Percentiles rank a stretch among this genome's conserved stretches.
These are phyloP conservation scores for Rotaria magnacalcarata DNA, from an alignment of 2,888 invertebrate genomes.

Conservation along the genomic window DNA sequence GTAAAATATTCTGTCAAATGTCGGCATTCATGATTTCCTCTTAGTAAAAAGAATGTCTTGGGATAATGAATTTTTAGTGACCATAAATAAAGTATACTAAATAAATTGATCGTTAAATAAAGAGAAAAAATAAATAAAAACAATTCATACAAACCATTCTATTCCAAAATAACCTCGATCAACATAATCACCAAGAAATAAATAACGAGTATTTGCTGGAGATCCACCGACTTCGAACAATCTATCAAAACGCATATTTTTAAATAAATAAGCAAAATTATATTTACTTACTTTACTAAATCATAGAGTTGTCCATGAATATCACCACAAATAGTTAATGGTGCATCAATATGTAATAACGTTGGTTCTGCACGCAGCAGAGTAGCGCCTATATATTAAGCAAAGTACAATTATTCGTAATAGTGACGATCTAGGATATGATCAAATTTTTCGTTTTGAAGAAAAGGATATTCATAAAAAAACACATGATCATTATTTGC, in stretches of 20 bases:
- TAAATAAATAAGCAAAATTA: not conserved
- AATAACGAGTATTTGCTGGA: slow-evolving; percentile 32
- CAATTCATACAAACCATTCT: not conserved
- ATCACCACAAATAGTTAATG: slow-evolving; percentile 41
- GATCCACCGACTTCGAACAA: slow-evolving; percentile 35
- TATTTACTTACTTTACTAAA: not conserved
- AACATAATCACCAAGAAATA: slow-evolving; percentile 41
- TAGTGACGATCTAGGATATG: too few species aligned
- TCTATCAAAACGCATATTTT: slow-evolving; percentile 57
- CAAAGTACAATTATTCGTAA: too few species aligned
- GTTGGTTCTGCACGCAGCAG: slow-evolving; percentile 37
- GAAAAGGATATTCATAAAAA: too few species aligned
- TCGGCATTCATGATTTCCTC: slow-evolving; percentile 38
- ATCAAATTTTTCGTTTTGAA: too few species aligned
- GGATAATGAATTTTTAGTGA: slow-evolving; percentile 36
- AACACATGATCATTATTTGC: too few species aligned
- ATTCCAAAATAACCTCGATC: slow-evolving; percentile 40
- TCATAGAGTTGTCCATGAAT: slow-evolving; percentile 44
- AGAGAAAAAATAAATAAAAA: not conserved
- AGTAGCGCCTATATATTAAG: not conserved
- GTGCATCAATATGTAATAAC: slow-evolving; percentile 33
- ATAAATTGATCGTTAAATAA: slow-evolving; percentile 48
- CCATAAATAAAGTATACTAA: slow-evolving; percentile 37
- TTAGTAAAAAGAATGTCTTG: not conserved
- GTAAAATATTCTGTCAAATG: slow-evolving; percentile 28